Base-by-base conservation (phyloP, 1,140 invertebrate genomes). In the Drosophila chauvacae region DNA sequence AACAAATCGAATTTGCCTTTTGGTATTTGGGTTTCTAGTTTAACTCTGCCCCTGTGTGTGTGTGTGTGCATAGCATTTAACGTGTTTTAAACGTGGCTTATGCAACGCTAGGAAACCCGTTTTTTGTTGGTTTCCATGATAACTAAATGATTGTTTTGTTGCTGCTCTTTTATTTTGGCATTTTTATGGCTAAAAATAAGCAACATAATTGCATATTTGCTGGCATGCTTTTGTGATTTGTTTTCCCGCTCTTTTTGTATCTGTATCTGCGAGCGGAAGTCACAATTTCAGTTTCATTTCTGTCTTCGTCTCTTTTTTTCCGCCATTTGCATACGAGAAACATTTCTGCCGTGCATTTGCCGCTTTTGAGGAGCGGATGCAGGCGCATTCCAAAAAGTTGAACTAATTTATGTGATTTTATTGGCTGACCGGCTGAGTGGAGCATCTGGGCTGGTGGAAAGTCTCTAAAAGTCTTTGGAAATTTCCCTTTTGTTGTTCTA, bases 11-110 rank as follows among this genome's bases (percentile, higher is more conserved):
- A 78, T 71, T 77, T 57, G 50, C 58, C 66, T 41, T 77, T 77
- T 78, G 60, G 64, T 86, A 85, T 86, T 81, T 86, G 75, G 82
- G 82, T 86, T 86, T 86, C 74, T 86, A 78, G 81, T 64, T 79
- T 79, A 83, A 35, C 45, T 71, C n/a, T 39, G 61, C 16, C 11
- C n/a, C 11, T 35, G 9, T 62, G 9, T 58, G 28, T 35, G 33
- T 64, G n/a, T 64, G 18, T 44, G n/a, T 58, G 20, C 18, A 28
- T 23, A 37, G 64, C 68, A 69, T 16, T 33, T 69, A 83, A 83
- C 81, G 48, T 71, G 81, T 80, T 84, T 80, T 47, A 23, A 45
- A 66, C 66, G 14, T n/a, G 30, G 74, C 63, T 78, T 78, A 78
- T 78, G 76, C 75, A 78, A 78, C 56, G 48, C 20, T 5, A 41